Evolutionary conservation across 2,113 vertebrate species (phyloP).

Genomic region (Gallinago media): DNA sequence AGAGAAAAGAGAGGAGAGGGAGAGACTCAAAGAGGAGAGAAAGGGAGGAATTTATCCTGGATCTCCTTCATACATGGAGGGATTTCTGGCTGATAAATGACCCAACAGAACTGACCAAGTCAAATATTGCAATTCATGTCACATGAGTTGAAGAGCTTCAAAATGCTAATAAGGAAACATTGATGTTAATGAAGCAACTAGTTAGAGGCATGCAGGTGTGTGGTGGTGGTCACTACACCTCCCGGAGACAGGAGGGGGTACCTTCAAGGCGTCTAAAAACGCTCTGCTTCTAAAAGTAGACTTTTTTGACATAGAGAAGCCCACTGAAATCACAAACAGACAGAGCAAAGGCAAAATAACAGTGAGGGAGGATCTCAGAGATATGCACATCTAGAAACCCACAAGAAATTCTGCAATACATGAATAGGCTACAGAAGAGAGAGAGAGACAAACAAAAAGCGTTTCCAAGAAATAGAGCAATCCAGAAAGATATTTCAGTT

Average conservation of each 20-base stretch:
- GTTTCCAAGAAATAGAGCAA: neutral
- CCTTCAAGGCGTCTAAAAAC: constrained; percentile 89
- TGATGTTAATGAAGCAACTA: constrained; percentile 59
- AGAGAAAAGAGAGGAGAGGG: neutral
- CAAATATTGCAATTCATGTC: constrained; percentile 32
- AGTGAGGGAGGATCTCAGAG: constrained; percentile 40
- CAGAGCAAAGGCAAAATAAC: constrained; percentile 74
- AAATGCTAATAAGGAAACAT: constrained; percentile 48
- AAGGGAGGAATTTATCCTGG: constrained; percentile 66
- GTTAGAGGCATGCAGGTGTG: constrained; percentile 87
- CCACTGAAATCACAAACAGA: constrained; percentile 98
- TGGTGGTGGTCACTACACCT: constrained; percentile 86
- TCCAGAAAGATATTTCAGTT: neutral
- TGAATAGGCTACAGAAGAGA: constrained; percentile 15
- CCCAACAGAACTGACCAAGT: constrained; percentile 33
- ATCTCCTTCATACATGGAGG: constrained; percentile 71
- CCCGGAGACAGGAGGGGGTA: constrained; percentile 84
- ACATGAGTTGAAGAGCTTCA: constrained; percentile 60
- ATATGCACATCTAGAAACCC: constrained; percentile 55
- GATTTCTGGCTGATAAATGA: constrained; percentile 42
- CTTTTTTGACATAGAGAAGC: constrained; percentile 87
- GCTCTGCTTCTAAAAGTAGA: constrained; percentile 90
- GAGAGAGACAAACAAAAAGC: constrained; percentile 15
- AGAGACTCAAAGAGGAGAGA: neutral
- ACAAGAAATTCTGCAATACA: constrained; percentile 49